These are phyloP conservation scores for Phenacoccus solenopsis DNA, from an alignment of 1,140 invertebrate species.

Conservation along the genomic window DNA sequence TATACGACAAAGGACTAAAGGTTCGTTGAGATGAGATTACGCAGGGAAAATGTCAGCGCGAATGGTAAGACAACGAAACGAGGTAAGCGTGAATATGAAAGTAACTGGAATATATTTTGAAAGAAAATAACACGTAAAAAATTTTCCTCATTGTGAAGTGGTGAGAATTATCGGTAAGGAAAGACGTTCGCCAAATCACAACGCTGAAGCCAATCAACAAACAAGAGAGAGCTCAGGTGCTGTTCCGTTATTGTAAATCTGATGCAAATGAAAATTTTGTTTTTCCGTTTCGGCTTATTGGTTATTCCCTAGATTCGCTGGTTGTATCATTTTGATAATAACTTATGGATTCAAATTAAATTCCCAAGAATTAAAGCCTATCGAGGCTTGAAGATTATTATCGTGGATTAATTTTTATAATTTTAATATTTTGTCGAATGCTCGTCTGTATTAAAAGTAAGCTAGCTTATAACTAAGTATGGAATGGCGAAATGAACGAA, in stretches of 20 bases:
- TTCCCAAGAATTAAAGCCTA: too few relatives aligned
- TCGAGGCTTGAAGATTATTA: too few relatives aligned
- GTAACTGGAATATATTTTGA: too few relatives aligned
- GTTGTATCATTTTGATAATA: too few relatives aligned
- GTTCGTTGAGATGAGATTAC: neutral
- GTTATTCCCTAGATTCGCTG: too few relatives aligned
- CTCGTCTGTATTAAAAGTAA: too few relatives aligned
- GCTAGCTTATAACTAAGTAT: too few relatives aligned
- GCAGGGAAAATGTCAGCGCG: neutral
- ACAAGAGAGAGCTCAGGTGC: neutral
- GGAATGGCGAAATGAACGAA: too few relatives aligned
- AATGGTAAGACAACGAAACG: neutral
- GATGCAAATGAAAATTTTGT: neutral
- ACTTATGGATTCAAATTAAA: too few relatives aligned
- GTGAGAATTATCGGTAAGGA: neutral
- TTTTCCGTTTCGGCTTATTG: neutral
- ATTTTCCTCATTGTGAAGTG: neutral
- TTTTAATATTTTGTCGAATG: too few relatives aligned
- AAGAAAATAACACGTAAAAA: neutral
- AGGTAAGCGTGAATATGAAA: neutral
- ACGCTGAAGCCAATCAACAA: neutral
- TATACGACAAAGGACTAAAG: slow-evolving; percentile 1
- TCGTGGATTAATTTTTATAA: too few relatives aligned
- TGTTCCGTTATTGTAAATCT: neutral
- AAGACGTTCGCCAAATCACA: neutral